Evolutionary conservation across 2,797 vertebrate genomes (phyloP), one percentile per base, ranked within the genome.

Genomic region (Psittacula derbiana): DNA sequence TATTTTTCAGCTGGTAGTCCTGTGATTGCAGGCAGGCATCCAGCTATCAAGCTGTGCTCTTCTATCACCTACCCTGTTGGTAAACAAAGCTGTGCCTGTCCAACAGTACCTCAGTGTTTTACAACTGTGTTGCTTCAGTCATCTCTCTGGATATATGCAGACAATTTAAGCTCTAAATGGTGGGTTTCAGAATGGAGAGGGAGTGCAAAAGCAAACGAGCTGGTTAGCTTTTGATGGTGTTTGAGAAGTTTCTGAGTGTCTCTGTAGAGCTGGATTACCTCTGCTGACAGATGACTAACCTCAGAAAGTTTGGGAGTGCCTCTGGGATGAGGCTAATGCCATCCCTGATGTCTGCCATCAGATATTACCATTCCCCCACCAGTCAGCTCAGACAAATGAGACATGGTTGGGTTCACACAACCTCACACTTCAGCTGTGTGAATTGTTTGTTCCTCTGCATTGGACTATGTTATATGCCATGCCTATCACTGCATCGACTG

Each of bases 391-490:
- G 64, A 27, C 28, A 49, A 40, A 50, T 38, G 47, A 57, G 78
- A 21, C 0, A 2, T 1, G 1, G 12, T 9, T 72, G 69, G 16
- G 41, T 90, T 83, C 6, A 3, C 43, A 58, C 27, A 46, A 0
- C 11, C 27, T 88, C 24, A 44, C 55, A 44, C n/a, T 69, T 81
- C n/a, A 72, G 49, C 38, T 61, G 16, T 79, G 15, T 30, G 10
- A 49, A 64, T 20, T 74, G 44, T 84, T 81, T 88, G 58, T 55
- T 89, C 57, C 46, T 79, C 41, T 73, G 40, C 50, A 10, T 0
- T 16, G 46, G 36, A 21, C 38, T 67, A 52, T 50, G 44, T 65
- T n/a, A 11, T 50, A 4, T 25, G 27, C 50, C 36, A 5, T 53
- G 24, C 44, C 81, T 74, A 10, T 19, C 61, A 18, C 72, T 55